A percentile compares a stretch with the other conserved stretches of the same genome.
These are phyloP conservation scores for Etheostoma perlongum DNA, from an alignment of 2,797 vertebrate genomes.

Conservation along the genomic window DNA sequence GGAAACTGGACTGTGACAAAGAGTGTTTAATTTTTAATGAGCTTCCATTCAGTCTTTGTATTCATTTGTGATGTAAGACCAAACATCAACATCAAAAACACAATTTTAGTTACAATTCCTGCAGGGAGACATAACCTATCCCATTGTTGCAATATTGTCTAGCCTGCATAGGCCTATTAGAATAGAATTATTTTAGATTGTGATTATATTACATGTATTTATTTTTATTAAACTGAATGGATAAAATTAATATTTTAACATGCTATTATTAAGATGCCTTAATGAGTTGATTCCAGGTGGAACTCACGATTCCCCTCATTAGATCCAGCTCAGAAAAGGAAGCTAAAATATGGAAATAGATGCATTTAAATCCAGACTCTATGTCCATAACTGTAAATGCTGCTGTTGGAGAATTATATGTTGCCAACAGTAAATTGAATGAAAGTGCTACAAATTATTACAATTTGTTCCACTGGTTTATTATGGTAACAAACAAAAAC, in stretches of 20 bases:
- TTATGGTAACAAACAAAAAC: not conserved
- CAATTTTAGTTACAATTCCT: not conserved
- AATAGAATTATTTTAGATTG: not conserved
- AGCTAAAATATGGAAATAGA: not conserved
- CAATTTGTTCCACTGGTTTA: not conserved
- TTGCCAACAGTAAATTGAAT: not conserved
- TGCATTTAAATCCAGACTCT: not conserved
- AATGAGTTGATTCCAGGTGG: not conserved
- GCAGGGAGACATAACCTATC: not conserved
- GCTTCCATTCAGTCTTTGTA: constrained; percentile 16
- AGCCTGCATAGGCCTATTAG: not conserved
- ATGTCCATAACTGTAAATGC: not conserved
- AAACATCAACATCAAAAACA: not conserved
- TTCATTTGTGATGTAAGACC: constrained; percentile 1
- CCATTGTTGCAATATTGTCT: not conserved
- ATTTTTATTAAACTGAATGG: not conserved
- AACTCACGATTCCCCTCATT: not conserved
- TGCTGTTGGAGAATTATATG: not conserved
- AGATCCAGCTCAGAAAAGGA: not conserved
- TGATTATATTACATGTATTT: not conserved
- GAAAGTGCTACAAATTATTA: constrained; percentile 3
- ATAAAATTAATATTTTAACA: not conserved
- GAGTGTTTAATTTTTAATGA: constrained; percentile 59
- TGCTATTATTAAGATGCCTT: not conserved
- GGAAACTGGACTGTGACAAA: constrained; percentile 41